Conservation (phyloP, 2,113 vertebrate genomes). For the Nerophis lumbriciformis region DNA sequence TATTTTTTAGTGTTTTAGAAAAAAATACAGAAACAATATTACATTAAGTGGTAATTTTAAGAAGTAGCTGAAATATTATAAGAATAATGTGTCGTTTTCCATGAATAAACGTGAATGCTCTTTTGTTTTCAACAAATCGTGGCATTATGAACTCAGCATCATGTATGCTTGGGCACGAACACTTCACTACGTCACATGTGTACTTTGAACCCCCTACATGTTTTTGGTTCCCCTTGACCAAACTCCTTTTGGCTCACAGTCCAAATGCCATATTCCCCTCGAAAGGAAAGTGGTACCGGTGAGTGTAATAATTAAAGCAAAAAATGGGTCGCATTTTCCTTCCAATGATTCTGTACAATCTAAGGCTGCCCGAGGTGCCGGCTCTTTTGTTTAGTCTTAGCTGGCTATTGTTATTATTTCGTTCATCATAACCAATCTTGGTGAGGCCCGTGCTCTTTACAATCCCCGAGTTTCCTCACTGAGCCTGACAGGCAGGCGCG, state of each 20-base stretch:
- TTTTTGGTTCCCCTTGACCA: conserved; percentile 32
- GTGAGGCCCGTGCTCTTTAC: conserved; percentile 66
- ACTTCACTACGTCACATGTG: conserved; percentile 21
- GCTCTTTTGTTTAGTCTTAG: conserved; percentile 65
- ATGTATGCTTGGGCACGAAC: conserved; percentile 42
- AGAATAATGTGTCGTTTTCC: no score
- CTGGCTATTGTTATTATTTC: conserved; percentile 71
- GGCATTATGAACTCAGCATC: background rate
- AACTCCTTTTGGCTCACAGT: conserved; percentile 33
- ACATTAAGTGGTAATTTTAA: background rate
- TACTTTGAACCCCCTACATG: conserved; percentile 26
- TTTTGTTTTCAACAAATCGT: background rate
- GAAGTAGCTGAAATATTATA: background rate
- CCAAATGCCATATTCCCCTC: conserved; percentile 23
- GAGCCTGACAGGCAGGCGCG: conserved; percentile 82
- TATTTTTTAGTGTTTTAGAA: no score
- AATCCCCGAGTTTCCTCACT: conserved; percentile 76
- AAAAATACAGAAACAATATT: background rate
- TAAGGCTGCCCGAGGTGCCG: conserved; percentile 45
- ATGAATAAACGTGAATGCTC: no score
- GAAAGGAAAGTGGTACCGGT: conserved; percentile 20
- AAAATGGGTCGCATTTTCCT: conserved; percentile 48
- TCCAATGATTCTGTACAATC: conserved; percentile 53
- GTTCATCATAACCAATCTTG: conserved; percentile 59
- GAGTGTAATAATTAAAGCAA: conserved; percentile 62